Conservation (phyloP, 2,797 vertebrate species). For the Poliocrania exsul region DNA sequence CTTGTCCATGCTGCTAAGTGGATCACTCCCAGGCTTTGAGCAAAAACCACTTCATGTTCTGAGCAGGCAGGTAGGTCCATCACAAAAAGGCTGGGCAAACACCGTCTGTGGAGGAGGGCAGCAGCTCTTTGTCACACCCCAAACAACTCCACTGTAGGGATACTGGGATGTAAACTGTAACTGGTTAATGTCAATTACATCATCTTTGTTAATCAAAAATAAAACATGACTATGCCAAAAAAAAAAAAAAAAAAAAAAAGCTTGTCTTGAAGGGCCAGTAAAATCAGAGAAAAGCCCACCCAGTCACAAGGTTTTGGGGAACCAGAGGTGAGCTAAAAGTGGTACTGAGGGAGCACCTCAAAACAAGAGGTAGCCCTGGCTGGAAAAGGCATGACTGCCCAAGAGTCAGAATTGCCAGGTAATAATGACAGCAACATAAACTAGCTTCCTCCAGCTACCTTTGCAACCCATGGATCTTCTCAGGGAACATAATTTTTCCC, state of each 20-base stretch:
- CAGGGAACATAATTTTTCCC: background rate
- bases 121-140: background rate
- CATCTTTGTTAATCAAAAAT: background rate
- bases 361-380: background rate
- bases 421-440: background rate
- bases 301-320: background rate
- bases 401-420: background rate
- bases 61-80: background rate
- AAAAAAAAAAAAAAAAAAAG: background rate
- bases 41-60: background rate
- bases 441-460: background rate
- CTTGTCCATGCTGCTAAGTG: conserved; percentile 2
- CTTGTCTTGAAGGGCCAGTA: background rate
- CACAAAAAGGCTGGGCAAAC: background rate
- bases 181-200: background rate
- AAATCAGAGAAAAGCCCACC: background rate
- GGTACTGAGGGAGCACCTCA: background rate
- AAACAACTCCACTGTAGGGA: background rate
- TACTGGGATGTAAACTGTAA: background rate
- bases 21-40: background rate
- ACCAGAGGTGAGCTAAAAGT: background rate
- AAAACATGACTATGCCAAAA: background rate
- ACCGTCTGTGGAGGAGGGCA: background rate
- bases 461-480: background rate
- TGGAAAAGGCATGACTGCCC: background rate